Percentiles rank a stretch among this genome's conserved stretches.
Conservation (phyloP, 2,797 vertebrate genomes). For the Premnoplex brunnescens region DNA sequence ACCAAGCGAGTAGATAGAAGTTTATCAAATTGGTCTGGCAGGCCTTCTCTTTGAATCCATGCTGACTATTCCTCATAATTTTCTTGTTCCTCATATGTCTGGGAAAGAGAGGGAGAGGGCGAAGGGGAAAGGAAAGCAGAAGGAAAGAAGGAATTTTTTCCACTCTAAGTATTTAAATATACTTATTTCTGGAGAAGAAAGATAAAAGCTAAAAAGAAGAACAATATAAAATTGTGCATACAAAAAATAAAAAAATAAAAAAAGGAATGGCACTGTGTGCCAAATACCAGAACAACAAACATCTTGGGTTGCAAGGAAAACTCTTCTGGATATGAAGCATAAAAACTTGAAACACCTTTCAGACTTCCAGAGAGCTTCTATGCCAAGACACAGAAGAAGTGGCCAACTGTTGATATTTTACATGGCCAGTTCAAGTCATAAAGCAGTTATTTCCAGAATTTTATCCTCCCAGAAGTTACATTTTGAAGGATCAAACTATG, state of each 20-base stretch:
- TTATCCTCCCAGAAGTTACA: not conserved
- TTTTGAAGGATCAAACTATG: not conserved
- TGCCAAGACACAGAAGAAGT: not conserved
- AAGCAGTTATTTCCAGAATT: not conserved
- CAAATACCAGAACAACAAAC: not conserved
- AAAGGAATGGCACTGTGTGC: rapidly evolving
- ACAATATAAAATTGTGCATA: not conserved
- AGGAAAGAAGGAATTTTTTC: not conserved
- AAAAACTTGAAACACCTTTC: not conserved
- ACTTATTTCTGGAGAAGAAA: not conserved
- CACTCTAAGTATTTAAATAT: not conserved
- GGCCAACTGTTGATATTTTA: not conserved
- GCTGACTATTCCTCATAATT: not conserved
- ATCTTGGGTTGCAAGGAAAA: not conserved
- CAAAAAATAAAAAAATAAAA: too few species aligned
- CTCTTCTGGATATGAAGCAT: not conserved
- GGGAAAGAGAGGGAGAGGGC: not conserved
- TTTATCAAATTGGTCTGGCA: not conserved
- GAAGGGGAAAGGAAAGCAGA: not conserved
- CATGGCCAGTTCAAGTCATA: not conserved
- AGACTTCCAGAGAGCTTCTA: not conserved
- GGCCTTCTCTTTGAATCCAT: not conserved
- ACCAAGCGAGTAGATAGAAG: not conserved
- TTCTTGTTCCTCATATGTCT: not conserved
- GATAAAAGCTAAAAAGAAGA: not conserved